Percentiles rank a stretch among this genome's conserved stretches.
These are phyloP conservation scores for Aulostomus chinensis DNA, from an alignment of 2,797 vertebrate genomes.

Conservation along the genomic window DNA sequence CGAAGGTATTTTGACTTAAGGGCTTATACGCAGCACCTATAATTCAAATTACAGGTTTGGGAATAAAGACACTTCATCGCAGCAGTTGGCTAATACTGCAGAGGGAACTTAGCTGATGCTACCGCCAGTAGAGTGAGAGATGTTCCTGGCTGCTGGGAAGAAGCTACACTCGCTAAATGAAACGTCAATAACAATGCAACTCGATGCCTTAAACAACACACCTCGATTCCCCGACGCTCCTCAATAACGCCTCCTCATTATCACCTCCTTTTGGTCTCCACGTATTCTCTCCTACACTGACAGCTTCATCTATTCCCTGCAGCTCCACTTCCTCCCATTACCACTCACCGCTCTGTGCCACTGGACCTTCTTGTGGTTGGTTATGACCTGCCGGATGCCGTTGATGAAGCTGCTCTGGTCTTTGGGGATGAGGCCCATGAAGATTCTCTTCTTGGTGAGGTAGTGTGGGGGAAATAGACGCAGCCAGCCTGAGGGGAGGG, in stretches of 20 bases:
- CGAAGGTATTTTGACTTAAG: too few species aligned
- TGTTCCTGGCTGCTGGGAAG: slow-evolving; percentile 43
- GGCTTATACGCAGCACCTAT: too few species aligned
- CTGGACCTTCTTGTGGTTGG: slow-evolving; percentile 96
- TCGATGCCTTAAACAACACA: slow-evolving; percentile 55
- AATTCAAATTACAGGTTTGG: too few species aligned
- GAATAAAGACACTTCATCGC: too few species aligned
- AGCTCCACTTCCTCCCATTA: too few species aligned
- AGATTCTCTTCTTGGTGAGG: slow-evolving; percentile 92
- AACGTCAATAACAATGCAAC: slow-evolving; percentile 65
- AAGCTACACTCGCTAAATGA: slow-evolving; percentile 42
- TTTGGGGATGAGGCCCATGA: slow-evolving; percentile 96
- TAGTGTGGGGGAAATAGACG: slow-evolving; percentile 93
- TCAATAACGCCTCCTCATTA: slow-evolving; percentile 54
- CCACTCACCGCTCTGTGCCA: slow-evolving; percentile 84
- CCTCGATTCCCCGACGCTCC: slow-evolving; percentile 56
- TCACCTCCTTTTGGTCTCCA: slow-evolving; percentile 21
- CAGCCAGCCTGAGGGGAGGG: slow-evolving; percentile 83
- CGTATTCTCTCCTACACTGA: slow-evolving; percentile 2
- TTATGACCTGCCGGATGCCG: slow-evolving; percentile 95
- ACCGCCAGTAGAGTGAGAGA: too few species aligned
- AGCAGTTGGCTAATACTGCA: too few species aligned
- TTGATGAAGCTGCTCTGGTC: slow-evolving; percentile 97
- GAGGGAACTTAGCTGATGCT: too few species aligned
- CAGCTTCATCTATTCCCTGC: too few species aligned